phyloP scores from a whole-genome alignment of 1,140 invertebrate genomes.

The Dreissena polymorpha region DNA sequence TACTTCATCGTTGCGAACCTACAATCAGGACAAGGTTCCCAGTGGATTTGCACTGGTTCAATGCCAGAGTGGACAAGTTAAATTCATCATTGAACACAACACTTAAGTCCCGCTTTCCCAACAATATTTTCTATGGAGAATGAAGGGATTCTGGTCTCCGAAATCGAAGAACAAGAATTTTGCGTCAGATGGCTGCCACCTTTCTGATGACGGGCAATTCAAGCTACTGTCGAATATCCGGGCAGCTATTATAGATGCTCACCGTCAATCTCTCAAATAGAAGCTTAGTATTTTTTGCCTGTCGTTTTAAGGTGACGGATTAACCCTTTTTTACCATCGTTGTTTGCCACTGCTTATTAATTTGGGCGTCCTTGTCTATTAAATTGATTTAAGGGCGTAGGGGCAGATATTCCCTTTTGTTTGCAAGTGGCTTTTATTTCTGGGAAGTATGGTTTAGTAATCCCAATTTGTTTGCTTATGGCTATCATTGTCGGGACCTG shows the following conservation, averaged over 20 bases:
- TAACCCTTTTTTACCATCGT: too few species aligned
- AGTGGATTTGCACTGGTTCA: background rate
- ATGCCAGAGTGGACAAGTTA: conserved; percentile 4
- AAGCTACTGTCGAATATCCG: conserved; percentile 9
- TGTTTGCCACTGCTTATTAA: too few species aligned
- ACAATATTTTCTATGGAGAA: background rate
- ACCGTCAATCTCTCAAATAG: too few species aligned
- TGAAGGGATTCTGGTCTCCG: conserved; percentile 36
- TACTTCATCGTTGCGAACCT: background rate
- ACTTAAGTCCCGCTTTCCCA: background rate
- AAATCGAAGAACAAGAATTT: background rate
- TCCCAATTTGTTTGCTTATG: too few species aligned
- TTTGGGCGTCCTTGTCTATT: too few species aligned
- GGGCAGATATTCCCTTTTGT: too few species aligned
- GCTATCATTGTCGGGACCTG: too few species aligned
- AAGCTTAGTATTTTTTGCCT: too few species aligned
- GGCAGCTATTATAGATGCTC: background rate
- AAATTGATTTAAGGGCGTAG: too few species aligned
- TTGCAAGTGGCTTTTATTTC: too few species aligned
- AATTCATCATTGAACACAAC: background rate
- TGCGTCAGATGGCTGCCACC: conserved; percentile 26
- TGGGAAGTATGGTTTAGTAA: too few species aligned
- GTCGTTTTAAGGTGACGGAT: too few species aligned
- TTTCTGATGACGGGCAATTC: background rate
- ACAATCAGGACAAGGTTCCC: background rate